Evolutionary conservation across 2,797 vertebrate genomes (phyloP), one percentile per base, ranked within the genome.

Genomic region (Loris lydekkerianus): DNA sequence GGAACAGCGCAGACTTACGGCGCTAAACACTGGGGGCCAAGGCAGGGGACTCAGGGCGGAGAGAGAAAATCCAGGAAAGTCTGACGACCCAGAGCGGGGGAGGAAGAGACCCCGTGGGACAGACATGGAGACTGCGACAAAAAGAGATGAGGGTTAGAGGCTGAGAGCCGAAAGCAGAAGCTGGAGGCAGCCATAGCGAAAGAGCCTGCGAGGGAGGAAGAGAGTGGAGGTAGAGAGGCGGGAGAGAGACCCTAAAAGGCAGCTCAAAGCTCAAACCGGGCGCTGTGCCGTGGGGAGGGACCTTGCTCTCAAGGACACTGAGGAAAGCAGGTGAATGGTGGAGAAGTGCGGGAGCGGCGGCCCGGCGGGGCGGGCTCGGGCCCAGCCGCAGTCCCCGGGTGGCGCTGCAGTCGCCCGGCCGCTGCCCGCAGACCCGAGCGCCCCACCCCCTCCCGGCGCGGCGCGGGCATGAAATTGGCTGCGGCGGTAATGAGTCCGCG

Each of bases 381-480:
- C 76, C 65, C 86, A 2, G 37, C 91, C 34, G 21, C 4, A 37
- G 61, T 60, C 58, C 63, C 4, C 0, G 8, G 10, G 5, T 0
- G 17, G 65, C n/a, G 37, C 61, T 14, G 88, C 37, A 49, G 73
- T 56, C n/a, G 43, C 37, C 31, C 13, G 1, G 60, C 31, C 43
- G 53, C 77, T 29, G 40, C 86, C 61, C 10, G n/a, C 65, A n/a
- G 20, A 63, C 61, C 61, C 6, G 6, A 17, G 31, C 40, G 13
- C 60, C 88, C 88, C 70, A 29, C 96, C 78, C 63, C 91, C 72
- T 21, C 37, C 75, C 61, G 56, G 90, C 96, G 72, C 84, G 11
- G 96, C 97, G 96, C 96, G 29, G 97, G 97, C 98, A 97, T 98
- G 98, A 98, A 98, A 98, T 98, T 98, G 98, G 98, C 98, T 98